Evolutionary conservation across 2,797 vertebrate genomes (phyloP).

Genomic region (Dipus sagitta): DNA sequence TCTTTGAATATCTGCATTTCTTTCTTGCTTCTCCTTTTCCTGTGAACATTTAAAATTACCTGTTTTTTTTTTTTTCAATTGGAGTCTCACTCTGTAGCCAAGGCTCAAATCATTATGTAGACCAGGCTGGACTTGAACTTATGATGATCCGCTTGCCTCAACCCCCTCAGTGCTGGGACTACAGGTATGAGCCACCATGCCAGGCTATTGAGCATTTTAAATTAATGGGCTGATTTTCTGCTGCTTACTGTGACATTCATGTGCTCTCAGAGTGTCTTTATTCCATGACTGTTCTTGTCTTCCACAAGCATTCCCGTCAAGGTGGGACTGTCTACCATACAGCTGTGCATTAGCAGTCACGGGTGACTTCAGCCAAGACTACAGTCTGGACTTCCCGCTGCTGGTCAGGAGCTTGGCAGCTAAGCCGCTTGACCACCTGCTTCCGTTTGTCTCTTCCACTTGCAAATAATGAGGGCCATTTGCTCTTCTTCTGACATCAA

Average conservation of each 20-base stretch:
- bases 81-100: too few species aligned
- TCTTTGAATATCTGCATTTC: not conserved
- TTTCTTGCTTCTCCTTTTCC: not conserved
- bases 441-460: constrained; percentile 84
- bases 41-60: not conserved
- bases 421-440: constrained; percentile 85
- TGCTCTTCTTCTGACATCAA: constrained; percentile 78
- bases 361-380: constrained; percentile 75
- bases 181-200: too few species aligned
- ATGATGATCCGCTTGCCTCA: too few species aligned
- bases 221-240: constrained; percentile 1
- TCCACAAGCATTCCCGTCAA: constrained; percentile 55
- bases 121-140: too few species aligned
- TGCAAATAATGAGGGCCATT: constrained; percentile 76
- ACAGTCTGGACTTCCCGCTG: constrained; percentile 80
- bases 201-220: not conserved
- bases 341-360: constrained; percentile 60
- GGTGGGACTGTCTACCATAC: constrained; percentile 50
- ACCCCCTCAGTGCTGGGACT: too few species aligned
- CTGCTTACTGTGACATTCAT: not conserved
- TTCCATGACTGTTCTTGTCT: constrained; percentile 44
- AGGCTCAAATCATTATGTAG: too few species aligned
- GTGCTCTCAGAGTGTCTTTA: constrained; percentile 28
- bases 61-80: too few species aligned
- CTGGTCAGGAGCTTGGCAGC: constrained; percentile 79